These are phyloP conservation scores for Herminia tarsipennalis DNA, from an alignment of 2,888 invertebrate species.

Conservation along the genomic window DNA sequence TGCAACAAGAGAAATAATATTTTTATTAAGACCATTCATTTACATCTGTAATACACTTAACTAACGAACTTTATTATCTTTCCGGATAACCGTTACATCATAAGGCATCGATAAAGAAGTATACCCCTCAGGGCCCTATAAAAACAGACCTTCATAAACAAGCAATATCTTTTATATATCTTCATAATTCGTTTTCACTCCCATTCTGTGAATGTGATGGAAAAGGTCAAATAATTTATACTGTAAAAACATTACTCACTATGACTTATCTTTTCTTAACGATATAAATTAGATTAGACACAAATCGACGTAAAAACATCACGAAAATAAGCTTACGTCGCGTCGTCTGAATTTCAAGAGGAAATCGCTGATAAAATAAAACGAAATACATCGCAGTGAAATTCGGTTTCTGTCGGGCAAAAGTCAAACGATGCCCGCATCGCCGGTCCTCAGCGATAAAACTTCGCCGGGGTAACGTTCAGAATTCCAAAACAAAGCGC, in stretches of 20 bases:
- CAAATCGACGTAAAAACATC: constrained; percentile 28
- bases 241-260: constrained; percentile 21
- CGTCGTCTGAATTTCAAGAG: constrained; percentile 25
- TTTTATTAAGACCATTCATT: constrained; percentile 32
- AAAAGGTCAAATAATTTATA: constrained; percentile 33
- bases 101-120: constrained; percentile 71
- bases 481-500: constrained; percentile 75
- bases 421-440: constrained; percentile 74
- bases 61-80: constrained; percentile 64
- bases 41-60: constrained; percentile 50
- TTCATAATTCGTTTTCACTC: constrained; percentile 67
- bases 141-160: constrained; percentile 80
- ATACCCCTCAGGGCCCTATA: constrained; percentile 68
- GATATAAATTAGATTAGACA: constrained; percentile 9
- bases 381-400: constrained; percentile 43
- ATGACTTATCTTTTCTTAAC: constrained; percentile 19
- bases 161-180: constrained; percentile 76
- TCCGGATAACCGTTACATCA: constrained; percentile 70
- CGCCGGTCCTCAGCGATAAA: constrained; percentile 67
- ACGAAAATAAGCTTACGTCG: constrained; percentile 23
- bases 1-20: constrained; percentile 65
- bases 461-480: constrained; percentile 63
- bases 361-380: constrained; percentile 43
- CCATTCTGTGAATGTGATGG: constrained; percentile 56
- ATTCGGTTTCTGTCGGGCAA: constrained; percentile 52